phyloP scores from a whole-genome alignment of 2,113 vertebrate genomes.

The Pithys albifrons region DNA sequence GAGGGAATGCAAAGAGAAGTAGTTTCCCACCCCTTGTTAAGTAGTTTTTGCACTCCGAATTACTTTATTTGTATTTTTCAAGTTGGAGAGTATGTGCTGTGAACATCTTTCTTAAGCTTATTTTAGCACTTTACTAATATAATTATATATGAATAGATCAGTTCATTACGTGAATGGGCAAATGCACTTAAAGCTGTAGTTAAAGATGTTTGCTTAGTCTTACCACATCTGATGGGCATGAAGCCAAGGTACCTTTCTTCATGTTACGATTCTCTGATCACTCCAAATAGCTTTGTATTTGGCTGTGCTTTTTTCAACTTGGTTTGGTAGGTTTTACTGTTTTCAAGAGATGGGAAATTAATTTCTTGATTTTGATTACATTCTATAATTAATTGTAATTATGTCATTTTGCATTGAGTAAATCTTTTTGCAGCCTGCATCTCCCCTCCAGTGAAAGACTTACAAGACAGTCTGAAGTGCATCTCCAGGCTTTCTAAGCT shows the following conservation, averaged over 20 bases:
- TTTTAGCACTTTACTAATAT: not conserved
- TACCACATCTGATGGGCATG: slow-evolving; percentile 55
- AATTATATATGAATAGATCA: not conserved
- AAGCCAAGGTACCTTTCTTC: slow-evolving; percentile 6
- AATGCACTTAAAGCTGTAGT: not conserved
- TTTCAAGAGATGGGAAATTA: not conserved
- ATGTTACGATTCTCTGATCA: not conserved
- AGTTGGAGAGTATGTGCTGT: not conserved
- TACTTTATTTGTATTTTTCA: not conserved
- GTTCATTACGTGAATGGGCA: not conserved
- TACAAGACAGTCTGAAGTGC: not conserved
- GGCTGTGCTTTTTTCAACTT: not conserved
- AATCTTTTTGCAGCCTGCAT: not conserved
- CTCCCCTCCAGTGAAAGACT: not conserved
- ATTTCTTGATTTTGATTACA: not conserved
- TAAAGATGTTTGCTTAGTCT: slow-evolving; percentile 19
- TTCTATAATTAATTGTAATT: not conserved
- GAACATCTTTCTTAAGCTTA: not conserved
- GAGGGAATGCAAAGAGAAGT: not conserved
- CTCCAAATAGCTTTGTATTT: not conserved
- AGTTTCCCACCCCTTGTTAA: not conserved
- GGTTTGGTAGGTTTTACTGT: not conserved
- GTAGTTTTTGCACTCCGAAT: not conserved
- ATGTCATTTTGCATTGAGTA: not conserved
- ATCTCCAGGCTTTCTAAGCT: not conserved